Conservation (phyloP, 2,888 invertebrate species). For the Diachrysia chrysitis region DNA sequence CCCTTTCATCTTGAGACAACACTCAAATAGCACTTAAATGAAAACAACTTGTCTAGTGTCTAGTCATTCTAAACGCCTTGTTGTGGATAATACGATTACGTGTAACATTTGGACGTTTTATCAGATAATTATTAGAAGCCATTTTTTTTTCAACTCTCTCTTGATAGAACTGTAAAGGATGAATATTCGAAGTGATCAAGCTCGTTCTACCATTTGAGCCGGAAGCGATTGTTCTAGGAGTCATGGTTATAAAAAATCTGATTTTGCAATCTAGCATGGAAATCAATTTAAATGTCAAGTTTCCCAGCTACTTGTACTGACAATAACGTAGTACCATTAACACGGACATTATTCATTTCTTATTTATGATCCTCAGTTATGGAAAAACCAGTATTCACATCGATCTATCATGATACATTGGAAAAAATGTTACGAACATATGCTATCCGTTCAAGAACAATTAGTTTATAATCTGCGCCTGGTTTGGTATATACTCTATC, state of each 20-base stretch:
- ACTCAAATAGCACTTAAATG: background rate
- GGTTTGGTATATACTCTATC: conserved; percentile 36
- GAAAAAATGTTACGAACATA: conserved; percentile 7
- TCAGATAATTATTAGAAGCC: too few relatives aligned
- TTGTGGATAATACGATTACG: background rate
- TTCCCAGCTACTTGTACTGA: conserved; percentile 4
- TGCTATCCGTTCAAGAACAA: background rate
- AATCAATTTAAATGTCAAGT: conserved; percentile 1
- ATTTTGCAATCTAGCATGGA: background rate
- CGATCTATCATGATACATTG: conserved; percentile 6
- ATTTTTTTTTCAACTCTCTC: background rate
- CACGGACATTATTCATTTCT: conserved; percentile 1
- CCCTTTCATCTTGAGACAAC: conserved; percentile 1
- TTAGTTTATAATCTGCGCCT: conserved; percentile 28
- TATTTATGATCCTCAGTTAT: conserved; percentile 2
- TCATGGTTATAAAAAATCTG: background rate
- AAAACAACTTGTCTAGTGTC: background rate
- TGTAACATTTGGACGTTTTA: background rate
- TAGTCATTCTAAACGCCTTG: background rate
- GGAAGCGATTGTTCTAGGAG: too few relatives aligned
- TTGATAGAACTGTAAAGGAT: background rate
- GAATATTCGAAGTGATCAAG: background rate
- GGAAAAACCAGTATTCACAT: background rate
- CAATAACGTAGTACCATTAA: background rate
- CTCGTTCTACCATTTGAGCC: background rate